A percentile compares a stretch with the other conserved stretches of the same genome.
These are phyloP conservation scores for Neodon shergylaensis DNA, from an alignment of 2,113 vertebrate species.

Conservation along the genomic window DNA sequence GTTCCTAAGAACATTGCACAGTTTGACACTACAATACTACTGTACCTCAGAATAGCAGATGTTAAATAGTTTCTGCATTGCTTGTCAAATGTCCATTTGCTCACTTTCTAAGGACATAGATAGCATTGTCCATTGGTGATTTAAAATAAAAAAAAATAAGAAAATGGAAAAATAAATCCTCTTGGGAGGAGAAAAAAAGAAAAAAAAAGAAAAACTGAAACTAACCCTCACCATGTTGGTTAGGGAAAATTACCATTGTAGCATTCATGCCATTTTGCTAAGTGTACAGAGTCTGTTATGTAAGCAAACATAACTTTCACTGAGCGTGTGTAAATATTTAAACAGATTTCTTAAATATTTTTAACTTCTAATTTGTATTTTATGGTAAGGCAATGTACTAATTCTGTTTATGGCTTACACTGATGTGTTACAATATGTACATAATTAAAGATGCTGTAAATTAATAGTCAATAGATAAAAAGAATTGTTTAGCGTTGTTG, in stretches of 20 bases:
- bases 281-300: constrained; percentile 89
- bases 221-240: constrained; percentile 77
- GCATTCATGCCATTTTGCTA: constrained; percentile 86
- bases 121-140: constrained; percentile 80
- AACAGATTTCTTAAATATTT: constrained; percentile 93
- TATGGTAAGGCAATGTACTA: constrained; percentile 89
- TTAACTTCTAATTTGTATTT: constrained; percentile 94
- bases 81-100: constrained; percentile 83
- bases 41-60: constrained; percentile 83
- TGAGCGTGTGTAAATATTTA: constrained; percentile 92
- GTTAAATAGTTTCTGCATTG: constrained; percentile 83
- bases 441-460: constrained; percentile 91
- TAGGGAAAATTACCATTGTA: constrained; percentile 84
- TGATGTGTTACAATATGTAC: constrained; percentile 91
- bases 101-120: constrained; percentile 83
- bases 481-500: constrained; percentile 85
- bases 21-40: constrained; percentile 81
- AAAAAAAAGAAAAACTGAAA: not conserved
- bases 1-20: constrained; percentile 80
- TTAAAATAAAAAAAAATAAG: constrained; percentile 80
- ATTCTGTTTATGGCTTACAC: constrained; percentile 89
- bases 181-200: constrained; percentile 70
- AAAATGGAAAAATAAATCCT: constrained; percentile 80
- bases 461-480: constrained; percentile 85
- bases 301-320: constrained; percentile 87